Conservation (phyloP, 1,140 invertebrate genomes). For the Drosophila truncata region DNA sequence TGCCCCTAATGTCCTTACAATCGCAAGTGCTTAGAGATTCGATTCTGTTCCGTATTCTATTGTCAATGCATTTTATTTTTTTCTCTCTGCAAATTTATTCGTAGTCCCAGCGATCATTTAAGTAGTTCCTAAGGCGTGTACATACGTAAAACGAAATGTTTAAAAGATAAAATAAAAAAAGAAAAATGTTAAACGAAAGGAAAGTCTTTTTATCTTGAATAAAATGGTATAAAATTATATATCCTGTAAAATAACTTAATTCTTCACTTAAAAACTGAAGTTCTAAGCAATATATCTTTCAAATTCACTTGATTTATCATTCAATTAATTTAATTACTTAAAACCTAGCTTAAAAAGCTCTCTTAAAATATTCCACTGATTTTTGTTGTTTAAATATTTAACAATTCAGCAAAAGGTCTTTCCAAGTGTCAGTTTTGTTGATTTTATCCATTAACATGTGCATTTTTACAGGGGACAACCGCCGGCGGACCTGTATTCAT, state of each 20-base stretch:
- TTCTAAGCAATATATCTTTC: not conserved
- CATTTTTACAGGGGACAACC: conserved; percentile 17
- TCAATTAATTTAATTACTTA: not conserved
- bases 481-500: conserved; percentile 44
- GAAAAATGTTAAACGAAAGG: conserved; percentile 18
- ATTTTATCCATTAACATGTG: conserved; percentile 24
- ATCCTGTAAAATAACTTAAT: not conserved
- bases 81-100: conserved; percentile 61
- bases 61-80: conserved; percentile 72
- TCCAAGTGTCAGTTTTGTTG: conserved; percentile 14
- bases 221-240: too few relatives aligned
- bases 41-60: conserved; percentile 59
- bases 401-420: conserved; percentile 6
- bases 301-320: not conserved
- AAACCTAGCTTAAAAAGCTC: not conserved
- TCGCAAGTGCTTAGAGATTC: conserved; percentile 21
- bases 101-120: conserved; percentile 58
- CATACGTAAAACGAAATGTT: conserved; percentile 53
- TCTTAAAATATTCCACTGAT: not conserved
- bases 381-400: not conserved
- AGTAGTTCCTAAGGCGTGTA: conserved; percentile 73
- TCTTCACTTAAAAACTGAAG: not conserved
- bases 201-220: not conserved
- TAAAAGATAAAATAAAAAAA: conserved; percentile 25
- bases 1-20: conserved; percentile 25